Evolutionary conservation across 2,113 vertebrate genomes (phyloP).

Genomic region (Poicephalus gulielmi): DNA sequence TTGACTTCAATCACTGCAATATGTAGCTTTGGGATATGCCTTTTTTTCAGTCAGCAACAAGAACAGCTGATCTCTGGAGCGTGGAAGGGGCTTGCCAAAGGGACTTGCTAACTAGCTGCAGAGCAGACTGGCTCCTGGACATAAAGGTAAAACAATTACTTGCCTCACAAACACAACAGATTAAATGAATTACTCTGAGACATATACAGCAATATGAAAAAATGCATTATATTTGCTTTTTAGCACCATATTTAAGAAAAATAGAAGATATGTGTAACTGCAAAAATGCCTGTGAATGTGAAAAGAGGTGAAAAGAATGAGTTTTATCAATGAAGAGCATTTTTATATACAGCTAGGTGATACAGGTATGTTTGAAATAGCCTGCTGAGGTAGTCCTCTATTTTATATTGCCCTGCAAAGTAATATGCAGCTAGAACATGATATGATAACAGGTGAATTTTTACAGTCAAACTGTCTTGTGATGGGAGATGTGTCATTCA

Average conservation of each 20-base stretch:
- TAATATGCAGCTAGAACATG: not conserved
- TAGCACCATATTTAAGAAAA: not conserved
- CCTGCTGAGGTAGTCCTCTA: not conserved
- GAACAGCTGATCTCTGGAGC: not conserved
- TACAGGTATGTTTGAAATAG: not conserved
- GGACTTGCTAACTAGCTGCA: not conserved
- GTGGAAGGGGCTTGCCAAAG: not conserved
- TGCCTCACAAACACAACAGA: not conserved
- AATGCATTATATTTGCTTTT: not conserved
- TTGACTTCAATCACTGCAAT: not conserved
- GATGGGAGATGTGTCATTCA: not conserved
- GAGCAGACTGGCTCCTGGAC: not conserved
- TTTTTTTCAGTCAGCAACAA: not conserved
- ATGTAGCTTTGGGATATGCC: not conserved
- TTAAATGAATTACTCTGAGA: not conserved
- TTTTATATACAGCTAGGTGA: not conserved
- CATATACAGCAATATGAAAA: not conserved
- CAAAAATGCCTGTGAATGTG: not conserved
- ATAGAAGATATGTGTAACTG: not conserved
- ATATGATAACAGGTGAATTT: not conserved
- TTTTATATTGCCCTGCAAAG: not conserved
- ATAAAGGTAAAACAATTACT: not conserved
- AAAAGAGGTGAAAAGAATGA: not conserved
- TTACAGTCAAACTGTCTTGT: not conserved
- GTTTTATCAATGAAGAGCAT: not conserved